phyloP scores from a whole-genome alignment of 2,113 vertebrate genomes.

The Entelurus aequoreus region DNA sequence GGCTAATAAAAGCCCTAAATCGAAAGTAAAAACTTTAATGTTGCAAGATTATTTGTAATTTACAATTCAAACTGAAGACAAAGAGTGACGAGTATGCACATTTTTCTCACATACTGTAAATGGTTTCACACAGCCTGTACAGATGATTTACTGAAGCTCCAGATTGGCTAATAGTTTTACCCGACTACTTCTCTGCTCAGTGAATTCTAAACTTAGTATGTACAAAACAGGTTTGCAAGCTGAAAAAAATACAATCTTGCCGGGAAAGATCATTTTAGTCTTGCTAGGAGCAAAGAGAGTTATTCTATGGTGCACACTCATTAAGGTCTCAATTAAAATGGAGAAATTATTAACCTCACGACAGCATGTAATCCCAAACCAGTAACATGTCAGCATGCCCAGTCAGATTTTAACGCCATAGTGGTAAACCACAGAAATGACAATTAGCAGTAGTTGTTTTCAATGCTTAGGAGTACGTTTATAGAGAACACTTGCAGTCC shows the following conservation, averaged over 20 bases:
- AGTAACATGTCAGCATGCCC: slow-evolving; percentile 50
- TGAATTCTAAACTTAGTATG: slow-evolving; percentile 18
- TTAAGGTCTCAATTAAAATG: slow-evolving; percentile 62
- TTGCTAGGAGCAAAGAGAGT: slow-evolving; percentile 35
- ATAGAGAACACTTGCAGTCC: slow-evolving; percentile 26
- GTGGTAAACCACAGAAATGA: slow-evolving; percentile 58
- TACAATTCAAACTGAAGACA: background rate
- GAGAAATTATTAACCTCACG: slow-evolving; percentile 60
- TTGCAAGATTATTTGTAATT: background rate
- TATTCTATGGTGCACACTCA: slow-evolving; percentile 55
- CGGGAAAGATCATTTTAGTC: slow-evolving; percentile 42
- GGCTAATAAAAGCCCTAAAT: background rate
- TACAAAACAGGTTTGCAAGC: slow-evolving; percentile 36
- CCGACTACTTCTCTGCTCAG: slow-evolving; percentile 25
- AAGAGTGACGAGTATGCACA: background rate
- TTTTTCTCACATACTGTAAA: slow-evolving; percentile 17
- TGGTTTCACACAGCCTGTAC: slow-evolving; percentile 23
- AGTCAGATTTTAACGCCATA: slow-evolving; percentile 47
- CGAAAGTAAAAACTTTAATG: background rate
- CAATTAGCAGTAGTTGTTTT: slow-evolving; percentile 45
- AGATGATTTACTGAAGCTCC: slow-evolving; percentile 17
- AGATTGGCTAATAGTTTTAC: slow-evolving; percentile 40
- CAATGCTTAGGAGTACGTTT: slow-evolving; percentile 23
- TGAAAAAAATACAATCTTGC: slow-evolving; percentile 22
- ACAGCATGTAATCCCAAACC: slow-evolving; percentile 49